Percentiles rank a stretch among this genome's conserved stretches.
These are phyloP conservation scores for Peromyscus aztecus DNA, from an alignment of 2,797 vertebrate genomes.

Conservation along the genomic window DNA sequence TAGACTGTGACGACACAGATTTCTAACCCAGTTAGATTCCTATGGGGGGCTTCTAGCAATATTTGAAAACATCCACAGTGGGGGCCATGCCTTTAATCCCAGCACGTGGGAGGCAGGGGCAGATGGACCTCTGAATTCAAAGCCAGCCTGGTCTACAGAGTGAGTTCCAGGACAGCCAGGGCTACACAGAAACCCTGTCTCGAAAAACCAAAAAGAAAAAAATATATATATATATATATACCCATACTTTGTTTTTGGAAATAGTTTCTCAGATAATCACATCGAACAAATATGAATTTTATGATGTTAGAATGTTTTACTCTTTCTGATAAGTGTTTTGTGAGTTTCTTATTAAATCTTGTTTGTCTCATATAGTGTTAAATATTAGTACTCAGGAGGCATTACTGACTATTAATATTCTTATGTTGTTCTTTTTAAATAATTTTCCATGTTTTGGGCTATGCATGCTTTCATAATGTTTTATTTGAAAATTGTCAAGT, in stretches of 20 bases:
- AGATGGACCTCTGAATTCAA: not conserved
- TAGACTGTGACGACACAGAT: not conserved
- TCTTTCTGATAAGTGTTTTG: constrained; percentile 39
- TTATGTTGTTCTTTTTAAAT: not conserved
- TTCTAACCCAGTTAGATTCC: not conserved
- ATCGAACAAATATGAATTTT: not conserved
- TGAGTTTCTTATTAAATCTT: constrained; percentile 36
- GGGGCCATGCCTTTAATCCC: not conserved
- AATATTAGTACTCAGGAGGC: not conserved
- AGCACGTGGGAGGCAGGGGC: too few species aligned
- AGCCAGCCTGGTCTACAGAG: not conserved
- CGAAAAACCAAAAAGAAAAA: not conserved
- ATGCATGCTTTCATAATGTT: not conserved
- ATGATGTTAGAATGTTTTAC: constrained; percentile 17
- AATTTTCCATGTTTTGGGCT: constrained; percentile 11
- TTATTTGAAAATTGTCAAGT: constrained; percentile 35
- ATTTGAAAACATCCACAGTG: not conserved
- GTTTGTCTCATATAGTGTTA: constrained; percentile 8
- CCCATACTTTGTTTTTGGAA: constrained; percentile 20
- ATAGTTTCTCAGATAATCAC: constrained; percentile 18
- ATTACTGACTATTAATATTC: constrained; percentile 14
- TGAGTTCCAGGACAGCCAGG: not conserved
- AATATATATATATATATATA: not conserved
- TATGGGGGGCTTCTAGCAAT: not conserved
- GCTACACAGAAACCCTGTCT: not conserved